Conservation (phyloP, 2,113 vertebrate species). For the Phoxinus phoxinus region DNA sequence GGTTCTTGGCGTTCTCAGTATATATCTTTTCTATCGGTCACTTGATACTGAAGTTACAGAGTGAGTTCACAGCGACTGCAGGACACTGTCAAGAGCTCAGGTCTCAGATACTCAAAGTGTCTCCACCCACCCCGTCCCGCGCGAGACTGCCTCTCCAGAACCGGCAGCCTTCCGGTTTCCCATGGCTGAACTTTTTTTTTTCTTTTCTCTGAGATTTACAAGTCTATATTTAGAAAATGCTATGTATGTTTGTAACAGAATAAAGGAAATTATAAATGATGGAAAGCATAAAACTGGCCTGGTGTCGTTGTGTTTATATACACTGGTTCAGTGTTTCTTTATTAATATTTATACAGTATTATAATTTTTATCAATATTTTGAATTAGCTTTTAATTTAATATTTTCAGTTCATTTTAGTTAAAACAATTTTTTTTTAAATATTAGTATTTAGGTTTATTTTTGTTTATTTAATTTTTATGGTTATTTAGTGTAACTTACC, state of each 20-base stretch:
- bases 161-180: slow-evolving; percentile 38
- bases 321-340: not conserved
- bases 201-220: slow-evolving; percentile 59
- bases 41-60: slow-evolving; percentile 34
- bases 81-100: slow-evolving; percentile 48
- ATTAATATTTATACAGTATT: not conserved
- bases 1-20: slow-evolving; percentile 49
- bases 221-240: slow-evolving; percentile 68
- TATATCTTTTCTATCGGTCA: slow-evolving; percentile 44
- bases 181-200: slow-evolving; percentile 42
- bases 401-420: too few species aligned
- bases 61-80: slow-evolving; percentile 10
- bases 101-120: slow-evolving; percentile 28
- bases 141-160: slow-evolving; percentile 37
- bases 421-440: not conserved
- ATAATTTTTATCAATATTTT: not conserved
- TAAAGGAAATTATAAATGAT: slow-evolving; percentile 67
- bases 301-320: not conserved
- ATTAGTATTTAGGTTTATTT: not conserved
- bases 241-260: slow-evolving; percentile 69
- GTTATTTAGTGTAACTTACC: not conserved
- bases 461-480: not conserved
- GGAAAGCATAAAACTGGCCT: slow-evolving; percentile 44
- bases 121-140: slow-evolving; percentile 29
- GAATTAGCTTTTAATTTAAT: not conserved